Conservation (phyloP, 1,140 invertebrate species). For the Caerostris extrusa region DNA sequence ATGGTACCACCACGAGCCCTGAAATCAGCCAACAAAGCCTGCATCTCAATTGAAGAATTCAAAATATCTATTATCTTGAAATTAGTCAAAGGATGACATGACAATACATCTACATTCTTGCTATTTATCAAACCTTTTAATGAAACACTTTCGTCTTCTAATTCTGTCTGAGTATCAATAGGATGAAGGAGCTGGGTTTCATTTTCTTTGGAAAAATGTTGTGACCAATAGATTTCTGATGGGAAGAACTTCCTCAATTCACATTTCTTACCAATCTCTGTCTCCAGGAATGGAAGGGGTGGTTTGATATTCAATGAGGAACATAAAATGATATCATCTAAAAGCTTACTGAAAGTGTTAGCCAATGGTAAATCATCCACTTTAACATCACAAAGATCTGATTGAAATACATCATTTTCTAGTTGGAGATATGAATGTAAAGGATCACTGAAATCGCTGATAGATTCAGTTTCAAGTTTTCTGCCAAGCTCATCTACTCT, state of each 20-base stretch:
- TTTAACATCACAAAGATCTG: conserved; percentile 74
- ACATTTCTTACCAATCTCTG: conserved; percentile 90
- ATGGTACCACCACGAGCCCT: conserved; percentile 91
- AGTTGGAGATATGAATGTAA: conserved; percentile 86
- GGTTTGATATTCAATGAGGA: conserved; percentile 93
- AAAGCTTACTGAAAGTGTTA: conserved; percentile 88
- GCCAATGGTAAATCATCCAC: conserved; percentile 85
- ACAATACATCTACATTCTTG: conserved; percentile 75
- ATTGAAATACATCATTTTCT: conserved; percentile 82
- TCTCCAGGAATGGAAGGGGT: conserved; percentile 93
- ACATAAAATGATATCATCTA: conserved; percentile 86
- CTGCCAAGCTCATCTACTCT: conserved; percentile 54
- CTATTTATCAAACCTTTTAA: conserved; percentile 58
- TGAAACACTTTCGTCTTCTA: conserved; percentile 41
- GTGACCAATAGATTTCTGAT: conserved; percentile 89
- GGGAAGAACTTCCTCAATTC: conserved; percentile 89
- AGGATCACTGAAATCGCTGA: conserved; percentile 89
- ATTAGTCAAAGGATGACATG: conserved; percentile 88
- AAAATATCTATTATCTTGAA: conserved; percentile 85
- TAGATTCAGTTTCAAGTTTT: conserved; percentile 83
- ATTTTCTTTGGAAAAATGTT: conserved; percentile 80
- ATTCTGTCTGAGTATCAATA: conserved; percentile 60
- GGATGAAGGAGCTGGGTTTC: conserved; percentile 77
- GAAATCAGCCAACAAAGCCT: conserved; percentile 90
- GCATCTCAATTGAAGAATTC: conserved; percentile 81